A percentile compares a stretch with the other conserved stretches of the same genome.
Conservation (phyloP, 1,140 invertebrate genomes). For the Drosophila pandora region DNA sequence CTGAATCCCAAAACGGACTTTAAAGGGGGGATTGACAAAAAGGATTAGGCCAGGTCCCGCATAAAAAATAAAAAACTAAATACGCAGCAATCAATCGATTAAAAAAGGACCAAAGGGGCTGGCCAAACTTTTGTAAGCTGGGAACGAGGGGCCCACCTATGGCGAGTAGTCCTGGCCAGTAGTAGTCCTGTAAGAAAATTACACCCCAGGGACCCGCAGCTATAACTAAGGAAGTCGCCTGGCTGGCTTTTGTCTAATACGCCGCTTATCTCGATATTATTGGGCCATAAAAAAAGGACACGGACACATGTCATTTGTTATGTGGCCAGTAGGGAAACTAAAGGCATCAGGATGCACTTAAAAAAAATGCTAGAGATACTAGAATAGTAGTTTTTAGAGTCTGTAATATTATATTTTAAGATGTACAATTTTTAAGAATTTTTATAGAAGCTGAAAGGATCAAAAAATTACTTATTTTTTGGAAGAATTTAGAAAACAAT, state of each 20-base stretch:
- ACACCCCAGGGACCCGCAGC: slow-evolving; percentile 40
- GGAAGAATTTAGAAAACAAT: too few relatives aligned
- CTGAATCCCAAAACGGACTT: not conserved
- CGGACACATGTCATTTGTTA: slow-evolving; percentile 71
- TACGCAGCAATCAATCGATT: slow-evolving; percentile 78
- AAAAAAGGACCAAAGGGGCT: slow-evolving; percentile 30
- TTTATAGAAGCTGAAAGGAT: too few relatives aligned
- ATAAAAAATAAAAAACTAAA: slow-evolving; percentile 71
- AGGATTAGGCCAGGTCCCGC: slow-evolving; percentile 52
- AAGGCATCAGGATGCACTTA: slow-evolving; percentile 17
- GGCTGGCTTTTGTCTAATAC: slow-evolving; percentile 57
- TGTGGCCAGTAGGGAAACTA: slow-evolving; percentile 38
- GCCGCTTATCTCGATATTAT: slow-evolving; percentile 76
- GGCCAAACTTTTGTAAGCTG: slow-evolving; percentile 12
- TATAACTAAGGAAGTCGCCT: slow-evolving; percentile 26
- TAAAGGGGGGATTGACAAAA: slow-evolving; percentile 3
- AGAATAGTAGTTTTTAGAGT: too few relatives aligned
- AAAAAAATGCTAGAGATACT: not conserved
- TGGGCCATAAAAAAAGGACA: slow-evolving; percentile 66
- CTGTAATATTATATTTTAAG: too few relatives aligned
- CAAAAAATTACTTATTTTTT: too few relatives aligned
- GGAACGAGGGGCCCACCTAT: slow-evolving; percentile 22
- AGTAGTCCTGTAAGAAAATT: slow-evolving; percentile 14
- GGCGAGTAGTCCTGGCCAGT: slow-evolving; percentile 1
- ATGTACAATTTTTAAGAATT: too few relatives aligned